phyloP scores from a whole-genome alignment of 2,888 invertebrate species.

The Acleris literana region DNA sequence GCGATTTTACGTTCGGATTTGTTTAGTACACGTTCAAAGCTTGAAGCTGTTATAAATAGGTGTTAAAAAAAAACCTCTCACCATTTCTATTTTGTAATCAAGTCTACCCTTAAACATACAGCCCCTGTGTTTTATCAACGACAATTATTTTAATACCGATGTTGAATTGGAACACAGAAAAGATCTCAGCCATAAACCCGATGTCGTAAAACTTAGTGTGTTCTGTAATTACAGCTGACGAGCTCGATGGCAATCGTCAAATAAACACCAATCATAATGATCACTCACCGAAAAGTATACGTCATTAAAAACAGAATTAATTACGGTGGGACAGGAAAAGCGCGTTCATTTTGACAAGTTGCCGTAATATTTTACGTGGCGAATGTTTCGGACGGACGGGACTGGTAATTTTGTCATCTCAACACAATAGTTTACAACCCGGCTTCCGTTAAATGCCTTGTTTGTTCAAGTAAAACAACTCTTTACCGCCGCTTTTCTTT shows the following conservation, averaged over 20 bases:
- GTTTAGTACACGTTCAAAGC: too few species aligned
- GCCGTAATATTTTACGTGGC: conserved; percentile 24
- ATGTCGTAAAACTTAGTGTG: conserved; percentile 59
- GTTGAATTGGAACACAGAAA: conserved; percentile 48
- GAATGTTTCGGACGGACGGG: conserved; percentile 20
- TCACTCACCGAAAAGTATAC: conserved; percentile 43
- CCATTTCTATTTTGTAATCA: not conserved
- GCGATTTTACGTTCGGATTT: too few species aligned
- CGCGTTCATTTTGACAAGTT: conserved; percentile 34
- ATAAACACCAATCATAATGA: conserved; percentile 49
- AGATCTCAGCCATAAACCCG: conserved; percentile 52
- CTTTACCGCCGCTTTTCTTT: conserved; percentile 23
- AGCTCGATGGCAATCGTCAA: conserved; percentile 54
- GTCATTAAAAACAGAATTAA: conserved; percentile 32
- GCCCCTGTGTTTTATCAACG: too few species aligned
- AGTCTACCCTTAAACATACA: too few species aligned
- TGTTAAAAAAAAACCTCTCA: conserved; percentile 11
- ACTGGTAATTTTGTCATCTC: conserved; percentile 16
- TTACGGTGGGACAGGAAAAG: conserved; percentile 24
- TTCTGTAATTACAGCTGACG: conserved; percentile 51
- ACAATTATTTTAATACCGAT: conserved; percentile 10
- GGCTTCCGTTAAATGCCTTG: conserved; percentile 28
- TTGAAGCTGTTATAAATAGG: too few species aligned
- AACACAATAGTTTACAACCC: conserved; percentile 19
- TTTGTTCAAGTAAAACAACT: conserved; percentile 29